Evolutionary conservation across 92 coral and sea anemone species (phyloP).

Genomic region (Zoanthus gigantus): DNA sequence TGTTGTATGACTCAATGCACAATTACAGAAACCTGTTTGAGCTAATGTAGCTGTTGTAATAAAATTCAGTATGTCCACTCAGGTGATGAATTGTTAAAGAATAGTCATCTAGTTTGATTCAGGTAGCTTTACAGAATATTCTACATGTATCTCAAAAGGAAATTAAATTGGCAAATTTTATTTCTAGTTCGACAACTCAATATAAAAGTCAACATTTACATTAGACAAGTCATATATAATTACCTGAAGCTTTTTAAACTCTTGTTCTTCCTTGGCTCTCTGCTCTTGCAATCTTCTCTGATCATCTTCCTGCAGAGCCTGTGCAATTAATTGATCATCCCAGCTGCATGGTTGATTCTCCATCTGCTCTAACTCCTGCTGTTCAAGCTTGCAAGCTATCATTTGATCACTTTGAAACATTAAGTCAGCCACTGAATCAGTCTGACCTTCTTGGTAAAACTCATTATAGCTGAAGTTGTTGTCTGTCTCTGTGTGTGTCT

Average conservation of each 20-base stretch:
- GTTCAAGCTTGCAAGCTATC: slow-evolving; percentile 75
- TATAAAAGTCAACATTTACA: no score
- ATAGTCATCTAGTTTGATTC: no score
- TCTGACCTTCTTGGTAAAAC: slow-evolving; percentile 51
- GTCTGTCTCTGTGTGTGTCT: slow-evolving; percentile 26
- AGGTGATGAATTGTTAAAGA: no score
- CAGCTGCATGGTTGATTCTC: slow-evolving; percentile 85
- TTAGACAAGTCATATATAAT: neutral
- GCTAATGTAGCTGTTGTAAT: no score
- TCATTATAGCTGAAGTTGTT: slow-evolving; percentile 22
- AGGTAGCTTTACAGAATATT: no score
- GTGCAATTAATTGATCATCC: slow-evolving; percentile 92
- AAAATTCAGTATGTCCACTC: no score
- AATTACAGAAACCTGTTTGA: no score
- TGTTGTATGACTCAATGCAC: no score
- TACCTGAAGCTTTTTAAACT: slow-evolving; percentile 93
- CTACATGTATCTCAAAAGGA: no score
- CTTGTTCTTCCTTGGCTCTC: slow-evolving; percentile 82
- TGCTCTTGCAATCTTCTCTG: slow-evolving; percentile 74
- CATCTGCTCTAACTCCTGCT: slow-evolving; percentile 80
- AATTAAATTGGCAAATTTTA: no score
- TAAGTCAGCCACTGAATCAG: slow-evolving; percentile 19
- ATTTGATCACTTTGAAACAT: slow-evolving; percentile 53
- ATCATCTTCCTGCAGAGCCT: slow-evolving; percentile 85
- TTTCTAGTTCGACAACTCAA: no score